Base-by-base conservation (phyloP, 2,888 invertebrate genomes). In the Pomacea canaliculata region DNA sequence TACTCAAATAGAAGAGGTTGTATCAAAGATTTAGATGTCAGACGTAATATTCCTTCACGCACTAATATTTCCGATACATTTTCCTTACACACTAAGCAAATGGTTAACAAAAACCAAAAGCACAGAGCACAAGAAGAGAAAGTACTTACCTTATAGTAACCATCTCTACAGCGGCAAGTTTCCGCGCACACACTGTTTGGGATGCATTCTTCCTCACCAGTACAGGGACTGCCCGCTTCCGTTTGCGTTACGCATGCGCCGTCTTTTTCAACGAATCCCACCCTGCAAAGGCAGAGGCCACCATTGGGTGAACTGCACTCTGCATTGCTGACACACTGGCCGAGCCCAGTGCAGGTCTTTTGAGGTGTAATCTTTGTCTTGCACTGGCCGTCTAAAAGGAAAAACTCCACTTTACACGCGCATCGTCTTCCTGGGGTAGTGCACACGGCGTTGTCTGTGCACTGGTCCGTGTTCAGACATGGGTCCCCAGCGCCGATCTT, bases 381-480 rank as follows among this genome's bases (percentile, higher is more conserved):
- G 60, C 79, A 79, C 12, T 49, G 27, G 7, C 75, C 72, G 8
- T 71, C 62, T 12, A 59, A 56, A 16, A 75, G 7, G 72, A 77
- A 79, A 65, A 71, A 79, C 4, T 77, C 77, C 1, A 49, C 51
- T 8, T 70, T 18, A 60, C 79, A 79, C 23, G n/a, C 1, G 56
- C 79, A 79, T 0, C 49, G 46, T 16, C 75, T 72, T 1, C 60
- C 68, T 67, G 56, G 68, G 2, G 62, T 5, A 1, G 69, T 60
- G 49, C 79, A 79, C 23, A 66, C 37, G n/a, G 79, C 71, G 66
- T 70, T 63, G 12, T 69, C 75, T 23, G 77, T 77, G 72, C 79
- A 79, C 27, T 77, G 74, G n/a, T 71, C 62, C 16, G 69, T 37
- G 46, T 69, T 49, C 23, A 69, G 10, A 72, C 79, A 79, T 4